A percentile compares a stretch with the other conserved stretches of the same genome.
Conservation (phyloP, 2,113 vertebrate genomes). For the Menidia beryllina region DNA sequence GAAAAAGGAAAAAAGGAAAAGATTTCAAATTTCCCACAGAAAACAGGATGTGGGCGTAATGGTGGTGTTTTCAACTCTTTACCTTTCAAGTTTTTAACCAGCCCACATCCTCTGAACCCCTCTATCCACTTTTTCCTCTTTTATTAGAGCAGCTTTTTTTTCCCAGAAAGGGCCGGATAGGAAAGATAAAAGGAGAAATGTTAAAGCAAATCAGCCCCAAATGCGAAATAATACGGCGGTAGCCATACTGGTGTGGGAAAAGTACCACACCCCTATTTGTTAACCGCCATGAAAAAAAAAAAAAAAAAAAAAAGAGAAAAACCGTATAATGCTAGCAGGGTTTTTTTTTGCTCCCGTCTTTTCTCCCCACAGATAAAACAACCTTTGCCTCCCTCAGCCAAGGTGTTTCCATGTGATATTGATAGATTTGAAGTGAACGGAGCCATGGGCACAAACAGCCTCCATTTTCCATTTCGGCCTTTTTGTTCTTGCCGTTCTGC, state of each 20-base stretch:
- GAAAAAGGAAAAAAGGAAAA: too few species aligned
- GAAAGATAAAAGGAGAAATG: not conserved
- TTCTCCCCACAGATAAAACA: slow-evolving; percentile 7
- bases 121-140: not conserved
- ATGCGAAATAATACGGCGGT: slow-evolving; percentile 25
- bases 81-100: too few species aligned
- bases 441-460: slow-evolving; percentile 30
- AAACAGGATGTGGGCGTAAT: too few species aligned
- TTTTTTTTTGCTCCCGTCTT: not conserved
- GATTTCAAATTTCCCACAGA: not conserved
- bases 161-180: not conserved
- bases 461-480: slow-evolving; percentile 23
- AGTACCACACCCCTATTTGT: not conserved
- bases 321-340: not conserved
- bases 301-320: too few species aligned
- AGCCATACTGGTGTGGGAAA: slow-evolving; percentile 21
- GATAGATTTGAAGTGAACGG: slow-evolving; percentile 46
- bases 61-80: slow-evolving; percentile 19
- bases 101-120: too few species aligned
- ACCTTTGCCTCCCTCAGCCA: slow-evolving; percentile 32
- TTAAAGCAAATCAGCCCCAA: slow-evolving; percentile 22
- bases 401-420: slow-evolving; percentile 20
- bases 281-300: too few species aligned
- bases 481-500: slow-evolving; percentile 16
- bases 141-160: slow-evolving; percentile 36